These are phyloP conservation scores for Cyanistes caeruleus DNA, from an alignment of 2,113 vertebrate genomes.

Conservation along the genomic window DNA sequence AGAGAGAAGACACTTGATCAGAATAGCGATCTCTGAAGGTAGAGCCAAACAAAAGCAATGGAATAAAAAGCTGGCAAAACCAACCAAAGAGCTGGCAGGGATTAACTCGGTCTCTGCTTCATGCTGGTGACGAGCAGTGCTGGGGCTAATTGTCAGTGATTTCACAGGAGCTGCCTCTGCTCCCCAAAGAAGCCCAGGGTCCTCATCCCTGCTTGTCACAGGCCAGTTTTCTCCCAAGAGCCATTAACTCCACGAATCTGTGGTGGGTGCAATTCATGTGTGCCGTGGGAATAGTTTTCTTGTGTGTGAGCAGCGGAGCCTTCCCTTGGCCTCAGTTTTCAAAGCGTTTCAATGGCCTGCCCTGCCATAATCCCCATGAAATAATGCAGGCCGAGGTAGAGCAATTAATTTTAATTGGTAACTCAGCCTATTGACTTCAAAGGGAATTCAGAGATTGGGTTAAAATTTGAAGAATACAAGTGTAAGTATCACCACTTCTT, in stretches of 20 bases:
- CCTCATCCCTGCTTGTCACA: not conserved
- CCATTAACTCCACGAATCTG: not conserved
- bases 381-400: not conserved
- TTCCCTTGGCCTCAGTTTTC: not conserved
- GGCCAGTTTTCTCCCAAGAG: not conserved
- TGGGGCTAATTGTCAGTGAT: not conserved
- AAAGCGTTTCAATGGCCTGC: not conserved
- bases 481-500: not conserved
- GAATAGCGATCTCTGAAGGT: not conserved
- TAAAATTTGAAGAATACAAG: not conserved
- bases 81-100: not conserved
- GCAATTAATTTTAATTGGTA: slow-evolving; percentile 15
- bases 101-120: rapidly evolving
- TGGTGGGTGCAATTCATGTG: not conserved
- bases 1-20: not conserved
- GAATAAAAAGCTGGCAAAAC: not conserved
- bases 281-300: not conserved
- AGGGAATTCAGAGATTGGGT: not conserved
- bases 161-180: not conserved
- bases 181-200: not conserved
- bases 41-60: not conserved
- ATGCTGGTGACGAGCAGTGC: rapidly evolving
- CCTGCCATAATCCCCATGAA: not conserved
- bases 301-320: not conserved
- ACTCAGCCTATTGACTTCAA: not conserved